Conservation (phyloP, 2,113 vertebrate genomes). For the Gadus macrocephalus region DNA sequence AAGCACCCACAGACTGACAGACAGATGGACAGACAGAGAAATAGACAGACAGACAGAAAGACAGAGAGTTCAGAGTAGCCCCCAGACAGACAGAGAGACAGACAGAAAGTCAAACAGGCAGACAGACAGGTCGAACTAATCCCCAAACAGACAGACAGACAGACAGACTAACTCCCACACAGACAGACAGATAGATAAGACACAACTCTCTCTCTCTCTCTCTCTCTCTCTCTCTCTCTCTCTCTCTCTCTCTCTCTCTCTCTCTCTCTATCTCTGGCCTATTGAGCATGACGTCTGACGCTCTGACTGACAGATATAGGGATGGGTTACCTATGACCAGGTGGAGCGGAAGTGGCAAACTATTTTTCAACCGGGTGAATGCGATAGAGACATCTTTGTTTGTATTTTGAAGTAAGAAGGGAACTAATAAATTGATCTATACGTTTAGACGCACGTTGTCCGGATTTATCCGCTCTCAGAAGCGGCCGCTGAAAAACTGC, state of each 20-base stretch:
- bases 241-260: background rate
- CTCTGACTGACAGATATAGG: no score
- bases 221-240: constrained; percentile 2
- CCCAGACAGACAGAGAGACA: background rate
- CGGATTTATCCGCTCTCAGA: no score
- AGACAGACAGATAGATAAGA: background rate
- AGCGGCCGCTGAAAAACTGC: no score
- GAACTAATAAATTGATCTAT: no score
- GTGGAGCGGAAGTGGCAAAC: no score
- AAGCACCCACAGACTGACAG: background rate
- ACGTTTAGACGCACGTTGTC: no score
- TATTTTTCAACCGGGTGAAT: no score
- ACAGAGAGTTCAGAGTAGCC: background rate
- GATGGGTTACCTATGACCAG: no score
- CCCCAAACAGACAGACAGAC: background rate
- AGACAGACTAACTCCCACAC: background rate
- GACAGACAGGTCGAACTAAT: background rate
- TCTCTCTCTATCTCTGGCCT: background rate
- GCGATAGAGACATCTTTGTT: no score
- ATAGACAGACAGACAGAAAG: background rate
- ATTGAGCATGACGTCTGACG: no score
- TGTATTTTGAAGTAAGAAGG: no score
- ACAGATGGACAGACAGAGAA: background rate
- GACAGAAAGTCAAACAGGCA: background rate
- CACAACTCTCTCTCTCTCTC: constrained; percentile 9